Evolutionary conservation across 2,797 vertebrate species (phyloP).

Genomic region (Heliangelus exortis): DNA sequence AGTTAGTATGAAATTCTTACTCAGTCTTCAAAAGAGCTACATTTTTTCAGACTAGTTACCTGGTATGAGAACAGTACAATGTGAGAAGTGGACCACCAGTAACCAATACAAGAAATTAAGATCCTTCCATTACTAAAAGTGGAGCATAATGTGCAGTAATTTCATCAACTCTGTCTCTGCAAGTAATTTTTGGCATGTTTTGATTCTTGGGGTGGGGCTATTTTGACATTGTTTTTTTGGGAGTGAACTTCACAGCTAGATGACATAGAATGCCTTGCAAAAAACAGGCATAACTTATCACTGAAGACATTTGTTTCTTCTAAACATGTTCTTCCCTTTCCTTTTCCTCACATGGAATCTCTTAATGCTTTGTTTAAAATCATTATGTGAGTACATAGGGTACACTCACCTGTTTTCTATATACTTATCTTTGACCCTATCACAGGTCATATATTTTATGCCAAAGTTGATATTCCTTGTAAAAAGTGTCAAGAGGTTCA

Average conservation of each 20-base stretch:
- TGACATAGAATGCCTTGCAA: background rate
- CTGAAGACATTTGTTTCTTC: background rate
- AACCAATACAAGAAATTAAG: background rate
- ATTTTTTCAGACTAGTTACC: background rate
- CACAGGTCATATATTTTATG: conserved; percentile 5
- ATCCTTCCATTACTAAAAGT: background rate
- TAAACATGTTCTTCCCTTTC: background rate
- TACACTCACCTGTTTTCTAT: background rate
- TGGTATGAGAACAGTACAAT: background rate
- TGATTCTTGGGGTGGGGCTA: background rate
- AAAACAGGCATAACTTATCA: background rate
- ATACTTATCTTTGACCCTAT: background rate
- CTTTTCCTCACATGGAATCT: background rate
- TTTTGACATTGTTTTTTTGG: background rate
- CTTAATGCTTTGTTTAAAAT: background rate
- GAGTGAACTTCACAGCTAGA: background rate
- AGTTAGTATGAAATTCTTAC: conserved; percentile 52
- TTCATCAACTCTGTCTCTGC: background rate
- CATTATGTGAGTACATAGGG: background rate
- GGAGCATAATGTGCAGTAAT: background rate
- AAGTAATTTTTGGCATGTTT: background rate
- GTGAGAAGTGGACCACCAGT: background rate
- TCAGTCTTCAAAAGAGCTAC: conserved; percentile 15
- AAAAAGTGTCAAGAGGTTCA: conserved; percentile 9
- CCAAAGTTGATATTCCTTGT: conserved; percentile 11